Evolutionary conservation across 2,113 vertebrate genomes (phyloP).

Genomic region (Notothenia coriiceps): DNA sequence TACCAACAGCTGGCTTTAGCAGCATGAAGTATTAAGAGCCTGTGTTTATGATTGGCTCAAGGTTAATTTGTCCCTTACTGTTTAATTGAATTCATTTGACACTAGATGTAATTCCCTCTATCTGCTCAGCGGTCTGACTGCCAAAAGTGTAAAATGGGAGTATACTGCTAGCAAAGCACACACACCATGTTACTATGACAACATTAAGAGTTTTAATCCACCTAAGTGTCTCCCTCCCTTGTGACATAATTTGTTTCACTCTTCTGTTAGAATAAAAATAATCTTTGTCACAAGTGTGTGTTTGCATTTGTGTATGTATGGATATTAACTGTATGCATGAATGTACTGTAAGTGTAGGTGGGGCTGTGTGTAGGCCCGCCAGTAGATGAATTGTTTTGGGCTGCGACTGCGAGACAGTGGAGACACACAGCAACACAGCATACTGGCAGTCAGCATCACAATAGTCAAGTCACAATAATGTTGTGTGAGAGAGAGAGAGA

Average conservation of each 20-base stretch:
- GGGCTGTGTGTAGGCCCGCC: slow-evolving; percentile 35
- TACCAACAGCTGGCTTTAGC: background rate
- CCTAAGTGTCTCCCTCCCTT: slow-evolving; percentile 25
- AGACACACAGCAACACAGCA: slow-evolving; percentile 32
- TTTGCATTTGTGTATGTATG: slow-evolving; percentile 35
- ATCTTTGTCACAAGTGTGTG: slow-evolving; percentile 20
- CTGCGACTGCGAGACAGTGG: slow-evolving; percentile 18
- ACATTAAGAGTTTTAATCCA: slow-evolving; percentile 44
- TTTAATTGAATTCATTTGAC: slow-evolving; percentile 12
- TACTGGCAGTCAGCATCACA: slow-evolving; percentile 40
- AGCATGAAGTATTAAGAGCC: background rate
- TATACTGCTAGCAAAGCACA: background rate
- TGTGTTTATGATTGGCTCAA: background rate
- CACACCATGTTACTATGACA: background rate
- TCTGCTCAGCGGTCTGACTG: slow-evolving; percentile 29
- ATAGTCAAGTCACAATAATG: slow-evolving; percentile 53
- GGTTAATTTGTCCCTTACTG: slow-evolving; percentile 8
- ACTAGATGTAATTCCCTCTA: background rate
- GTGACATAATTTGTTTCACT: slow-evolving; percentile 13
- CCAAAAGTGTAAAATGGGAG: background rate
- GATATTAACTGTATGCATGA: slow-evolving; percentile 44
- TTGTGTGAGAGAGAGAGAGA: slow-evolving; percentile 12
- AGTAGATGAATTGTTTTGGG: slow-evolving; percentile 62
- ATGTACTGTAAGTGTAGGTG: slow-evolving; percentile 52
- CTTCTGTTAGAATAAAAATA: slow-evolving; percentile 23